Conservation (phyloP, 2,113 vertebrate genomes). For the Melanerpes formicivorus region DNA sequence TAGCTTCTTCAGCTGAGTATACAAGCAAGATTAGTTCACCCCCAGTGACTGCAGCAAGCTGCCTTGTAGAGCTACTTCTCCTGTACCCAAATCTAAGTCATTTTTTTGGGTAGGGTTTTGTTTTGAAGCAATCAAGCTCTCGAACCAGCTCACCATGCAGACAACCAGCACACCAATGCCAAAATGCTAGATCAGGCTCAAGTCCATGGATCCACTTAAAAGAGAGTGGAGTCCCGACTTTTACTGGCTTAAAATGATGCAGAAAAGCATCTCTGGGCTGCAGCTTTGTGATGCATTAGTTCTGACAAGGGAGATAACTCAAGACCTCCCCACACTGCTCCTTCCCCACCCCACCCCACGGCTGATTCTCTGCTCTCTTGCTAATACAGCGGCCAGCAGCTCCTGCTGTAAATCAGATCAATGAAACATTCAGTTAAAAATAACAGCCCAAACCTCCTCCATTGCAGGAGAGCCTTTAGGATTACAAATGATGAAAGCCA, state of each 20-base stretch:
- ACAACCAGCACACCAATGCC: not conserved
- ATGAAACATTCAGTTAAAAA: constrained; percentile 55
- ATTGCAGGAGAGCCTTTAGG: constrained; percentile 22
- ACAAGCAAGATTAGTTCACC: not conserved
- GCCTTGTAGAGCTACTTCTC: not conserved
- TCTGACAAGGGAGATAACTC: not conserved
- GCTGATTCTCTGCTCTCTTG: not conserved
- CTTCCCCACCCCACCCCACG: not conserved
- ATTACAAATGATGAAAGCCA: constrained; percentile 49
- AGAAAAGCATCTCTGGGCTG: not conserved
- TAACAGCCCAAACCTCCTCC: constrained; percentile 36
- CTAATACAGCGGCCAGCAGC: not conserved
- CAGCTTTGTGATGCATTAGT: not conserved
- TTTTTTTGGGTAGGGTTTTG: not conserved
- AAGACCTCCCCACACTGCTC: not conserved
- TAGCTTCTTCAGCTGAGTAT: not conserved
- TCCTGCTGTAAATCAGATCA: constrained; percentile 43
- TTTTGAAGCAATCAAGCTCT: not conserved
- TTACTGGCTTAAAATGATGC: not conserved
- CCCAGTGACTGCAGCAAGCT: not conserved
- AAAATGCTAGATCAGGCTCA: not conserved
- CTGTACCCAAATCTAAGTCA: not conserved
- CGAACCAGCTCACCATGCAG: not conserved
- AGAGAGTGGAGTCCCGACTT: not conserved
- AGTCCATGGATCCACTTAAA: not conserved